Conservation (phyloP, 2,888 invertebrate genomes). For the Allacma fusca region DNA sequence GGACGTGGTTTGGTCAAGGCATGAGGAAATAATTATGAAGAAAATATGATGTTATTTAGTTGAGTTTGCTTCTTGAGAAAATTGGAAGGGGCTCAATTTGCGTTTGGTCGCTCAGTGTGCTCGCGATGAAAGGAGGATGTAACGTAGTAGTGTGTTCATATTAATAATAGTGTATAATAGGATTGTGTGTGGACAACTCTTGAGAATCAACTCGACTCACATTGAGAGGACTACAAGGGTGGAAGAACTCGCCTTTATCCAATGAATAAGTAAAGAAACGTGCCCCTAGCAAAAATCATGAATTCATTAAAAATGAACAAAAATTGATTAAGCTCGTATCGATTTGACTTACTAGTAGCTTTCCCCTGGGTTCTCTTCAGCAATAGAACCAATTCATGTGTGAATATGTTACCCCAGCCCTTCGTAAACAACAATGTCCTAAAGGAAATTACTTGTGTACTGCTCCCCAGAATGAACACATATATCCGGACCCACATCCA, state of each 20-base stretch:
- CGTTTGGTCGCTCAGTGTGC: too few relatives aligned
- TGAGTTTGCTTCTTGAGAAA: too few relatives aligned
- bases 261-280: slow-evolving; percentile 29
- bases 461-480: too few relatives aligned
- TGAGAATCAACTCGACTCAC: slow-evolving; percentile 5
- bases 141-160: neutral
- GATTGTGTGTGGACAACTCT: slow-evolving; percentile 18
- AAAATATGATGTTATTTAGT: too few relatives aligned
- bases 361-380: neutral
- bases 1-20: too few relatives aligned
- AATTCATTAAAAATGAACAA: slow-evolving; percentile 53
- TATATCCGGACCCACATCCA: too few relatives aligned
- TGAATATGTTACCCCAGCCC: slow-evolving; percentile 9
- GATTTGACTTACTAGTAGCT: slow-evolving; percentile 25
- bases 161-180: neutral
- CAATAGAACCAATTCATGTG: neutral
- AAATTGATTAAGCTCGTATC: slow-evolving; percentile 50
- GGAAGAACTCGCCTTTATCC: neutral
- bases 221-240: neutral
- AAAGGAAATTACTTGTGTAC: too few relatives aligned
- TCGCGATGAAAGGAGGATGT: too few relatives aligned
- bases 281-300: slow-evolving; percentile 45
- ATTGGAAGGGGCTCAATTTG: too few relatives aligned
- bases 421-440: neutral
- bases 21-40: too few relatives aligned